phyloP scores from a whole-genome alignment of 1,140 invertebrate genomes.

The Tetramorium alpestre region DNA sequence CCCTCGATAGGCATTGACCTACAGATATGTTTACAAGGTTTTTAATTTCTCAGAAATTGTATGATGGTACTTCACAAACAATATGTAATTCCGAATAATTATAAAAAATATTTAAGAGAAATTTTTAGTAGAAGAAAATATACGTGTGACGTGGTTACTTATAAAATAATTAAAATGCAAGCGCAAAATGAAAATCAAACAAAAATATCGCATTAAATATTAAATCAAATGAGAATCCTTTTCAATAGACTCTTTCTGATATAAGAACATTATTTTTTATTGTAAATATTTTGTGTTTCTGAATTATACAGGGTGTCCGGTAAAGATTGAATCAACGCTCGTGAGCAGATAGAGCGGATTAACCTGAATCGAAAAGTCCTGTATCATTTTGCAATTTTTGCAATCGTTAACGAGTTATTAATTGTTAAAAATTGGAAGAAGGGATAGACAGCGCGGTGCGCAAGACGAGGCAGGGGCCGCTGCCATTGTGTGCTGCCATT shows the following conservation, averaged over 20 bases:
- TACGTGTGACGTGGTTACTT: not conserved
- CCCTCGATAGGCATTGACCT: constrained; percentile 75
- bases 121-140: not conserved
- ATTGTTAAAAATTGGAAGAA: too few relatives aligned
- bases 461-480: too few relatives aligned
- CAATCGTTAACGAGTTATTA: too few relatives aligned
- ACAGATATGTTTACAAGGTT: constrained; percentile 66
- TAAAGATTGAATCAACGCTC: too few relatives aligned
- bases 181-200: not conserved
- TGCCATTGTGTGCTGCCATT: too few relatives aligned
- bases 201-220: not conserved
- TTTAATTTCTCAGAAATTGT: constrained; percentile 62
- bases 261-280: not conserved
- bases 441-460: too few relatives aligned
- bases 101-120: not conserved
- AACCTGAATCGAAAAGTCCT: too few relatives aligned
- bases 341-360: too few relatives aligned
- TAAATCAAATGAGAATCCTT: not conserved
- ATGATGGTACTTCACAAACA: constrained; percentile 34
- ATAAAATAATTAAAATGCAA: not conserved
- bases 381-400: too few relatives aligned
- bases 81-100: constrained; percentile 7
- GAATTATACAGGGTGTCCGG: too few relatives aligned
- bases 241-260: not conserved
- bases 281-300: not conserved